phyloP scores from a whole-genome alignment of 2,113 vertebrate genomes.

The Myocastor coypus region DNA sequence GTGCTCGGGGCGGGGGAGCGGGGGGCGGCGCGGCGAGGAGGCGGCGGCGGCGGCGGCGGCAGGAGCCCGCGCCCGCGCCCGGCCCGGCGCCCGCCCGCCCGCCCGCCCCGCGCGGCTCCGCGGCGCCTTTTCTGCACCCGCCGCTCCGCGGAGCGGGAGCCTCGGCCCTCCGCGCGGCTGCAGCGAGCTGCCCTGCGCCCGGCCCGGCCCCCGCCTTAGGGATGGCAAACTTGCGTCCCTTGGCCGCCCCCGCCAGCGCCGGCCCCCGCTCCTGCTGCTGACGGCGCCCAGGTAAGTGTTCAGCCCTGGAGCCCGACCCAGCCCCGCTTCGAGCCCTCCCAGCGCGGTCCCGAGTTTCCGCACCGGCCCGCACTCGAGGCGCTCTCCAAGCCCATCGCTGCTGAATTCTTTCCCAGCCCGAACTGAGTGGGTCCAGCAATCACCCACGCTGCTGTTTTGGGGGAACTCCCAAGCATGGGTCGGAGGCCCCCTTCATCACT shows the following conservation, averaged over 20 bases:
- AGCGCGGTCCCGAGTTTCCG: conserved; percentile 64
- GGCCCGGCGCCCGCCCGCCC: conserved; percentile 61
- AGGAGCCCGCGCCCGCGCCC: conserved; percentile 67
- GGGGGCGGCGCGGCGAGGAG: conserved; percentile 55
- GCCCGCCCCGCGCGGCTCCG: conserved; percentile 69
- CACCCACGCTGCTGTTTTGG: conserved; percentile 39
- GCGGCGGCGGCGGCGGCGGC: conserved; percentile 57
- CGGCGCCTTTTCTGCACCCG: conserved; percentile 72
- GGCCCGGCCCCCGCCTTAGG: conserved; percentile 77
- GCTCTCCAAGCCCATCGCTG: conserved; percentile 38
- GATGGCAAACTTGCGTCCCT: conserved; percentile 83
- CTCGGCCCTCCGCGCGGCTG: conserved; percentile 68
- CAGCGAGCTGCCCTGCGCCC: conserved; percentile 67
- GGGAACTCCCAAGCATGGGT: conserved; percentile 66
- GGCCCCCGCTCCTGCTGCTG: conserved; percentile 82
- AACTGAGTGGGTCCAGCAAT: conserved; percentile 62
- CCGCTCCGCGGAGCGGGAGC: conserved; percentile 68
- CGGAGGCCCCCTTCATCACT: conserved; percentile 52
- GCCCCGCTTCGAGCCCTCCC: conserved; percentile 13
- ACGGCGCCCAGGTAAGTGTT: conserved; percentile 83
- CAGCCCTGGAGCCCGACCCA: conserved; percentile 34
- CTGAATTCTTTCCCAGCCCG: conserved; percentile 55
- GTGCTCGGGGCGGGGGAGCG: conserved; percentile 68
- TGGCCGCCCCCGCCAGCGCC: conserved; percentile 75
- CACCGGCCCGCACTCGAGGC: conserved; percentile 58